Percentiles rank a stretch among this genome's conserved stretches.
Conservation (phyloP, 2,888 invertebrate genomes). For the Lithodes maja region DNA sequence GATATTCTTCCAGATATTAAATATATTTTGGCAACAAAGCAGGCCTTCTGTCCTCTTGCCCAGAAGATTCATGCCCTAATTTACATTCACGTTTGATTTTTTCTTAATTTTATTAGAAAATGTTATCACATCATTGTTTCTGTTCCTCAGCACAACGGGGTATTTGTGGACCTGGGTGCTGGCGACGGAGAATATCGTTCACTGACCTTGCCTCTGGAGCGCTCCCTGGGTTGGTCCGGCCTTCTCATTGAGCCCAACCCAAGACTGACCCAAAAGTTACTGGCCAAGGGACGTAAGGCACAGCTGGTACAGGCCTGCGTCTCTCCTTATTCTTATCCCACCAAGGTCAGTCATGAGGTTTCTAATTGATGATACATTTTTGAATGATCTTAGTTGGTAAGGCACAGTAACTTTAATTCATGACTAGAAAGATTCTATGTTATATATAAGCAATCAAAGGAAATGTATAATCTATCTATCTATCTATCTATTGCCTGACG, state of each 20-base stretch:
- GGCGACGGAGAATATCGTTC: constrained; percentile 68
- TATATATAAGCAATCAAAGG: too few relatives aligned
- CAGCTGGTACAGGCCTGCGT: constrained; percentile 49
- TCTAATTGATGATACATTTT: too few relatives aligned
- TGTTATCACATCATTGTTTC: background rate
- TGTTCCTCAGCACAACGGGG: constrained; percentile 52
- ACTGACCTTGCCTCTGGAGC: constrained; percentile 59
- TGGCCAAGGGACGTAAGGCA: constrained; percentile 63
- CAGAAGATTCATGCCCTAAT: too few relatives aligned
- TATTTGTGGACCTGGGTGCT: constrained; percentile 64
- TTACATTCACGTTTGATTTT: too few relatives aligned
- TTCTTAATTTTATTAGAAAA: background rate
- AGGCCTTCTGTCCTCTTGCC: too few relatives aligned
- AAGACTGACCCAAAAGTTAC: constrained; percentile 34
- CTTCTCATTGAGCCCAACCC: constrained; percentile 65
- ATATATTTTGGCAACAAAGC: too few relatives aligned
- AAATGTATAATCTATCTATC: too few relatives aligned
- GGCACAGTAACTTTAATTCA: too few relatives aligned
- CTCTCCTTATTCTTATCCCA: constrained; percentile 66
- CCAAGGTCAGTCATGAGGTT: constrained; percentile 42
- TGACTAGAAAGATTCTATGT: too few relatives aligned
- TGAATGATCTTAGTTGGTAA: too few relatives aligned
- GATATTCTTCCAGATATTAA: too few relatives aligned
- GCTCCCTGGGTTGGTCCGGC: constrained; percentile 62
- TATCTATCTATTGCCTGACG: too few relatives aligned